Conservation (phyloP, 1,140 invertebrate species). For the Pseudomyrmex pallidus region DNA sequence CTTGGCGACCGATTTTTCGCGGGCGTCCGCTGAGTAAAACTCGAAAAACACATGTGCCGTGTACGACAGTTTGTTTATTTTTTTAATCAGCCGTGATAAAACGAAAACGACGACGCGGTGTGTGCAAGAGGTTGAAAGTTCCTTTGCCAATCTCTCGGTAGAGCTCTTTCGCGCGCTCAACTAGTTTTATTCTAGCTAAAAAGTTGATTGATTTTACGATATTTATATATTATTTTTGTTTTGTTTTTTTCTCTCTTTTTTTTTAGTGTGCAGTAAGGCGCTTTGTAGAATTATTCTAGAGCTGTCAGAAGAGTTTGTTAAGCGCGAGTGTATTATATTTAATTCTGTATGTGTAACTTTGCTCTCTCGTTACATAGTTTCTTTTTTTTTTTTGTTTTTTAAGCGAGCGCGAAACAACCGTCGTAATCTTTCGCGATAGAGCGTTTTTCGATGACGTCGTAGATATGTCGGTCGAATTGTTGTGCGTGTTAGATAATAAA, state of each 20-base stretch:
- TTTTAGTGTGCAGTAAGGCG: constrained; percentile 11
- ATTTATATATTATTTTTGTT: constrained; percentile 39
- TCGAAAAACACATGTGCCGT: background rate
- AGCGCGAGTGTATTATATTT: constrained; percentile 17
- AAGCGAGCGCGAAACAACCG: constrained; percentile 6
- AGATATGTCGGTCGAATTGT: background rate
- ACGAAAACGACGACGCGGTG: background rate
- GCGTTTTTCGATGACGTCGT: constrained; percentile 3
- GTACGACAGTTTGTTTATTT: constrained; percentile 19
- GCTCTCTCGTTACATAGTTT: constrained; percentile 40
- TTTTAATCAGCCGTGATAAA: background rate
- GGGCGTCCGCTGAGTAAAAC: background rate
- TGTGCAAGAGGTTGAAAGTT: constrained; percentile 36
- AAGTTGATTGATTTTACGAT: constrained; percentile 25
- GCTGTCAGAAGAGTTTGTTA: background rate
- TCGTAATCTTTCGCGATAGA: constrained; percentile 10
- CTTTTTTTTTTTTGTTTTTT: background rate
- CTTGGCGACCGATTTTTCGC: background rate
- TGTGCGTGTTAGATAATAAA: background rate
- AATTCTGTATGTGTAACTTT: constrained; percentile 14
- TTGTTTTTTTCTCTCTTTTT: constrained; percentile 39
- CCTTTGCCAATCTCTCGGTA: constrained; percentile 42
- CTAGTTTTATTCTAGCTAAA: constrained; percentile 37
- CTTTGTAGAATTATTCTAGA: constrained; percentile 28
- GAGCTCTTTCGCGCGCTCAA: constrained; percentile 46